Conservation (phyloP, 2,797 vertebrate species). For the Characodon lateralis region DNA sequence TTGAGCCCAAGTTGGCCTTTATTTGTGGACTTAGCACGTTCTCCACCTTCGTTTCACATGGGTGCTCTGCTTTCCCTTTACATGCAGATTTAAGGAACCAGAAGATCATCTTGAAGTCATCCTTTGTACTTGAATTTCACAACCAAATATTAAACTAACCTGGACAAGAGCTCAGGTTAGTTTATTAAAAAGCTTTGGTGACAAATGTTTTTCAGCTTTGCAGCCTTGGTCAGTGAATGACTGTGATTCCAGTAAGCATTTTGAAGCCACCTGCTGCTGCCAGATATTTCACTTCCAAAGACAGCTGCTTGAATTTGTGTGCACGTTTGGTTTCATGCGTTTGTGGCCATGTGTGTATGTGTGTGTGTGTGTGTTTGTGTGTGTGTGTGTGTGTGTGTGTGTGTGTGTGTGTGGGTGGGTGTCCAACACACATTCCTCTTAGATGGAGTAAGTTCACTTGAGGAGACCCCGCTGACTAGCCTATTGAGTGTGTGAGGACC, state of each 20-base stretch:
- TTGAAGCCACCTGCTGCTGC: constrained; percentile 69
- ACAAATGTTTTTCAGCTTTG: constrained; percentile 19
- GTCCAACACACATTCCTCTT: constrained; percentile 68
- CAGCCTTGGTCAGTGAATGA: constrained; percentile 25
- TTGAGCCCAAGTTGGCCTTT: background rate
- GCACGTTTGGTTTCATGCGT: constrained; percentile 14
- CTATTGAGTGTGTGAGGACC: constrained; percentile 43
- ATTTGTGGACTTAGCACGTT: constrained; percentile 8
- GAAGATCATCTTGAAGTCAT: background rate
- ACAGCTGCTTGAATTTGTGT: constrained; percentile 29
- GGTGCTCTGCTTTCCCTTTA: constrained; percentile 7
- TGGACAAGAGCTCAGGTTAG: constrained; percentile 17
- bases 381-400: constrained; percentile 14
- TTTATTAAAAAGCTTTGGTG: constrained; percentile 23
- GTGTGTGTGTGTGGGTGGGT: constrained; percentile 32
- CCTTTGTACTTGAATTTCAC: constrained; percentile 17
- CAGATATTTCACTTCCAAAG: constrained; percentile 52
- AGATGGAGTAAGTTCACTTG: constrained; percentile 60
- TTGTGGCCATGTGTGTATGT: background rate
- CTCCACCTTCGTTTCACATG: constrained; percentile 1
- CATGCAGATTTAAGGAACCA: constrained; percentile 4
- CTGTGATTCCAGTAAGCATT: constrained; percentile 60
- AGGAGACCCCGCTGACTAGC: constrained; percentile 52
- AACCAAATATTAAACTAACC: constrained; percentile 1
- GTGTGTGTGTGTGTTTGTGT: background rate